Conservation (phyloP, 1,140 invertebrate species). For the Drosophila setifemur region DNA sequence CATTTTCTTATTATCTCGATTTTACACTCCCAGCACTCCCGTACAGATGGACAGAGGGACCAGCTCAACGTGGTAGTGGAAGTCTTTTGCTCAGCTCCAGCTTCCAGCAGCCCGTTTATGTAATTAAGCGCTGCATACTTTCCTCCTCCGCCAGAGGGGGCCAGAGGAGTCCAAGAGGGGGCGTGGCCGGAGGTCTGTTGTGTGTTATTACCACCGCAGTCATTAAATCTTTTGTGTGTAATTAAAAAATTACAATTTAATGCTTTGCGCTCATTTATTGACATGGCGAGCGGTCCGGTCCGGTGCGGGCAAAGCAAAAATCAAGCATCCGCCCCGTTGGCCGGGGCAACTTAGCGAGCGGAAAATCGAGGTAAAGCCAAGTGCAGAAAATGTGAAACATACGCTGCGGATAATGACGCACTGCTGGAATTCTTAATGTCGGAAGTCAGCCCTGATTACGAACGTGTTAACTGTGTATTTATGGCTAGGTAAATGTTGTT, state of each 20-base stretch:
- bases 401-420: constrained; percentile 10
- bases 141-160: constrained; percentile 5
- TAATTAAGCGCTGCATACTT: constrained; percentile 72
- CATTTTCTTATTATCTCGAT: constrained; percentile 78
- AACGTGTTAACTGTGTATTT: constrained; percentile 20
- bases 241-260: constrained; percentile 80
- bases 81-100: constrained; percentile 1
- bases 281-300: constrained; percentile 32
- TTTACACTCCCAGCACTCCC: constrained; percentile 49
- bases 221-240: constrained; percentile 78
- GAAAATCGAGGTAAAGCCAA: constrained; percentile 18
- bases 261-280: constrained; percentile 71
- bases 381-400: constrained; percentile 21
- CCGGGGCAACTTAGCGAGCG: constrained; percentile 5
- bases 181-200: constrained; percentile 50
- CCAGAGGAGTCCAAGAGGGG: neutral
- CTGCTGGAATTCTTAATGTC: constrained; percentile 22
- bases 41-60: too few species aligned
- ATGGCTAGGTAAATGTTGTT: constrained; percentile 22
- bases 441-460: constrained; percentile 12
- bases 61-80: too few species aligned
- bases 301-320: too few species aligned
- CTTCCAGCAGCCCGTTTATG: constrained; percentile 54
- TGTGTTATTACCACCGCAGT: constrained; percentile 67
- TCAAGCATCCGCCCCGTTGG: constrained; percentile 28